A percentile compares a stretch with the other conserved stretches of the same genome.
Evolutionary conservation across 2,888 invertebrate species (phyloP).

Genomic region (Eremobia ochroleuca): DNA sequence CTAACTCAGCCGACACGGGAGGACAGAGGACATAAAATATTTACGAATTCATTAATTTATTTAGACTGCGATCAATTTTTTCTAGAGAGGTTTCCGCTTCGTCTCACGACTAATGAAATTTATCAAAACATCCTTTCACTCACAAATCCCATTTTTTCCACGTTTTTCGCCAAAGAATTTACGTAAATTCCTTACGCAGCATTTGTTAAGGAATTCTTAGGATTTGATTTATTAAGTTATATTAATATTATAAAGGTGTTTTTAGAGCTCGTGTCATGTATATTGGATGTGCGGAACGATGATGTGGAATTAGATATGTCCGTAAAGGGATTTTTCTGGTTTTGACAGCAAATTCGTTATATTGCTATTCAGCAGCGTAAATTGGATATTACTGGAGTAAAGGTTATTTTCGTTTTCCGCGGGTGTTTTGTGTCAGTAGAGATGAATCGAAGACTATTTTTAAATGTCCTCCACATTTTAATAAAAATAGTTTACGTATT

Average conservation of each 20-base stretch:
- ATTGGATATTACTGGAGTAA: slow-evolving; percentile 21
- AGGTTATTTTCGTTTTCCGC: neutral
- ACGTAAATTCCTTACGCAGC: slow-evolving; percentile 31
- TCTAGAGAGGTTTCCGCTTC: slow-evolving; percentile 26
- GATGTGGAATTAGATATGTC: slow-evolving; percentile 40
- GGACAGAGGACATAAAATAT: slow-evolving; percentile 55
- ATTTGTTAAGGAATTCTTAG: slow-evolving; percentile 30
- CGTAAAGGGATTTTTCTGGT: slow-evolving; percentile 38
- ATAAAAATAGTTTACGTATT: slow-evolving; percentile 3
- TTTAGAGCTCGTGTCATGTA: slow-evolving; percentile 28
- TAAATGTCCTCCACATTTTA: slow-evolving; percentile 20
- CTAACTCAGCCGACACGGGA: slow-evolving; percentile 13
- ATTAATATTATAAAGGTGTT: slow-evolving; percentile 41
- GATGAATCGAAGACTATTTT: slow-evolving; percentile 2
- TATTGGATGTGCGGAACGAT: slow-evolving; percentile 35
- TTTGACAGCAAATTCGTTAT: slow-evolving; percentile 39
- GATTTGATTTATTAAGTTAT: slow-evolving; percentile 47
- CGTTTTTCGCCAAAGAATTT: slow-evolving; percentile 42
- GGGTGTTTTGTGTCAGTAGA: neutral
- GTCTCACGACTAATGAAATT: slow-evolving; percentile 64
- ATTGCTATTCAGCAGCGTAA: slow-evolving; percentile 20
- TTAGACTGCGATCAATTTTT: slow-evolving; percentile 48
- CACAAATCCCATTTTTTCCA: slow-evolving; percentile 44
- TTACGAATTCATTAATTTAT: slow-evolving; percentile 58
- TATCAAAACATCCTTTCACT: slow-evolving; percentile 48